Base-by-base conservation (phyloP, 2,888 invertebrate species). In the Therioaphis trifolii region DNA sequence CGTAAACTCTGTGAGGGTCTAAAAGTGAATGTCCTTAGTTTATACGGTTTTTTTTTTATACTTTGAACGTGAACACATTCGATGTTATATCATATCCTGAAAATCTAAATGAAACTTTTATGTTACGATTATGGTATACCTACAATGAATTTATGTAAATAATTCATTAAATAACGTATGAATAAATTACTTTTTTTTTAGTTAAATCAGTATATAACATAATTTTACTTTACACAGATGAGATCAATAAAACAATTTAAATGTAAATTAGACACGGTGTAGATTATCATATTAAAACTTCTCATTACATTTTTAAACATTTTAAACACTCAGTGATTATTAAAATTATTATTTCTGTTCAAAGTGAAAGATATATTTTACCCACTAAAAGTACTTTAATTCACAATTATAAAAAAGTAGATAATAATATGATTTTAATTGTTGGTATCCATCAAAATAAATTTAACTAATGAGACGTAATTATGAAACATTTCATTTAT, bases 21-120 rank as follows among this genome's bases (percentile, higher is more conserved):
- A 24, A 18, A 58, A 58, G 18, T 76, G 4, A 11, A 49, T 15
- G 27, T n/a, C 49, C 12, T 46, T n/a, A 9, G 27, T 72, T 27
- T n/a, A 43, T 21, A n/a, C 21, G 9, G 18, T 21, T n/a, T n/a
- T n/a, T n/a, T n/a, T n/a, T n/a, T n/a, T n/a, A n/a, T n/a, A n/a
- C n/a, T n/a, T 49, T 63, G 9, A 29, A 21, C 15, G 14, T 63
- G 63, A 63, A 63, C 29, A 29, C 63, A 76, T 76, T 76, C 12
- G 9, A 49, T 29, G 21, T 76, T 29, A 63, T 76, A 63, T 76
- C 46, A 18, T 76, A 49, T 76, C 61, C 76, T 63, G 21, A 46
- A 76, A 76, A 76, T 76, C 63, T 63, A 63, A 63, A 63, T 29
- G 46, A 63, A 63, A 76, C 63, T 63, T 76, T 63, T 76, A 63